Percentiles rank a stretch among this genome's conserved stretches.
These are phyloP conservation scores for Melieria omissa DNA, from an alignment of 2,888 invertebrate species.

Conservation along the genomic window DNA sequence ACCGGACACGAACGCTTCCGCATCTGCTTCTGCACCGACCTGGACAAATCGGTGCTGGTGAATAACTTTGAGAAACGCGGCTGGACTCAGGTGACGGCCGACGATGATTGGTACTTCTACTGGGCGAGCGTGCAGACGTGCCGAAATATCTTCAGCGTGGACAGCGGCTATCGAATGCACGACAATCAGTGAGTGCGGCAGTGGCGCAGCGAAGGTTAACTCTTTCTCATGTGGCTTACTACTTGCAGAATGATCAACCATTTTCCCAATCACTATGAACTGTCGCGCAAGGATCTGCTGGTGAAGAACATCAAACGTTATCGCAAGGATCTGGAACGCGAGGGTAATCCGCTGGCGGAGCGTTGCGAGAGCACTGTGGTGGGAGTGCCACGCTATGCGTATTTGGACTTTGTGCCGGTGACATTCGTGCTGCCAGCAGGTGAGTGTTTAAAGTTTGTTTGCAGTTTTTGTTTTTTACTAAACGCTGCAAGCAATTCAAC, in stretches of 20 bases:
- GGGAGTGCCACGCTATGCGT: constrained; percentile 79
- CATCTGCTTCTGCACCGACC: constrained; percentile 67
- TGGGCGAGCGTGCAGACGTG: constrained; percentile 95
- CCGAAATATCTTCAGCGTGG: constrained; percentile 89
- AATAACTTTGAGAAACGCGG: constrained; percentile 93
- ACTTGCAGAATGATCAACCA: constrained; percentile 81
- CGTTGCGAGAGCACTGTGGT: constrained; percentile 69
- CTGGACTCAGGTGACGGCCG: constrained; percentile 84
- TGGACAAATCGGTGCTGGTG: constrained; percentile 92
- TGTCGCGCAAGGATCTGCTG: constrained; percentile 94
- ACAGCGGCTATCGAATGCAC: constrained; percentile 90
- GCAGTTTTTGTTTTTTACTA: neutral
- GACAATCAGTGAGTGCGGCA: constrained; percentile 80
- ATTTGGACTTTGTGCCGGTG: constrained; percentile 91
- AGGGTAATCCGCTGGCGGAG: constrained; percentile 87
- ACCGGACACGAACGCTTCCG: constrained; percentile 46
- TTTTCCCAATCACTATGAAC: constrained; percentile 95
- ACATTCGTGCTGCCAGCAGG: constrained; percentile 90
- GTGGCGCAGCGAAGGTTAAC: neutral
- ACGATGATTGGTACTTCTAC: constrained; percentile 96
- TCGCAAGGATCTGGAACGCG: constrained; percentile 90
- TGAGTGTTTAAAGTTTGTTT: constrained; percentile 21
- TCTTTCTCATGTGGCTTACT: neutral
- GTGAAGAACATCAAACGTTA: constrained; percentile 97
- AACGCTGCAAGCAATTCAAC: too few species aligned